Evolutionary conservation across 2,113 vertebrate species (phyloP), one percentile per base, ranked within the genome.

Genomic region (Apus apus): DNA sequence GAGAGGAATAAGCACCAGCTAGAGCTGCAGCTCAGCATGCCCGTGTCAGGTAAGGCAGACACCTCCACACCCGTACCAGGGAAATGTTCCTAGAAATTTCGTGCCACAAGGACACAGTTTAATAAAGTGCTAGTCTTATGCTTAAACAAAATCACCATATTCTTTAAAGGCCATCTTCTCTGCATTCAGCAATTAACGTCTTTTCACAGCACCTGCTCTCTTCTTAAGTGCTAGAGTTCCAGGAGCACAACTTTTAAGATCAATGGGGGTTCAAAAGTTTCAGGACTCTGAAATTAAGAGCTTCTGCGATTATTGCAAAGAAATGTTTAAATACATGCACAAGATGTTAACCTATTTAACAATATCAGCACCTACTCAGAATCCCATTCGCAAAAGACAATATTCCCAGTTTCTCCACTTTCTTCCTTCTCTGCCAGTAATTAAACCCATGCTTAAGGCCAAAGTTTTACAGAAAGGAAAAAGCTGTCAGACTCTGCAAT

Each of bases 161-260:
- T 58, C 48, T 46, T 88, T 51, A 5, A 62, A 50, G 17, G 15
- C 12, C n/a, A 23, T 62, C 73, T 81, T 65, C 34, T 84, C 56
- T 74, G 19, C 20, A 36, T 73, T 62, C 20, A 57, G 34, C 46
- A 79, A 32, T 19, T 14, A 79, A 2, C 4, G n/a, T 13, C 4
- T 40, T 80, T 45, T 61, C 36, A 36, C 32, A 87, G 40, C 30
- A 73, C 34, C 15, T 1, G 3, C 16, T 88, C 15, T 67, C 48
- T 13, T 79, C 16, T 38, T 38, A 76, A 21, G 4, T 15, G 19
- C 66, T 74, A 43, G 15, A 80, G 45, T 83, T 58, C 17, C 21
- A 64, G 0, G 0, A 46, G 18, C 25, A 25, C 16, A 50, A 9
- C 17, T 62, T 45, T 13, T 6, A 54, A 62, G 11, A 89, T 30